Evolutionary conservation across 2,113 vertebrate genomes (phyloP), one percentile per base, ranked within the genome.

Genomic region (Perca schrenkii): DNA sequence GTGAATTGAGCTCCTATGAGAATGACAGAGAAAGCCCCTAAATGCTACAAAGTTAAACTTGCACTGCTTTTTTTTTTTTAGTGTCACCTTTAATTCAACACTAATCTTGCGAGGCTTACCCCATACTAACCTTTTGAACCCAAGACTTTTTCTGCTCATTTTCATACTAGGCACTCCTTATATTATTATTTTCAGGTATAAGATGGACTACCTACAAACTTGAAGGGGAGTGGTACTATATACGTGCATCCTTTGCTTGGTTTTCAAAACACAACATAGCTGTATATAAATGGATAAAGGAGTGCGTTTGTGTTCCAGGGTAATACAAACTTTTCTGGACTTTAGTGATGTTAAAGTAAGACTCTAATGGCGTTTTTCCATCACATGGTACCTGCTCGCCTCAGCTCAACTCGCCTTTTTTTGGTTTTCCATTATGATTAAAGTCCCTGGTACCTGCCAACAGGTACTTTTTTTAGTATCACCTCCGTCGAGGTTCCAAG

Each of bases 41-140:
- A 79, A 63, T 64, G 72, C 56, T 74, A 25, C 72, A 60, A 63
- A 78, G 74, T 52, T 52, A 54, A 79, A 60, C 31, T 72, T 88
- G 40, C 13, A 8, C 34, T 6, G 40, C 40, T 11, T 11, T 43
- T 11, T 2, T 2, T 25, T 25, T 28, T 28, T 10, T 40, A 10
- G 10, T 10, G 4, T 67, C 25, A 36, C 63, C 50, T 52, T n/a
- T 40, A 53, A 72, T 46, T 58, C 69, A 34, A 17, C 57, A 52
- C 19, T 8, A 34, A 4, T 36, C 7, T 15, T 43, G 19, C 14
- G 25, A 22, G 17, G 19, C 36, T 63, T 17, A 54, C 4, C n/a
- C 12, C 11, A 40, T 8, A 17, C 46, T 31, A 8, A 54, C 6
- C 21, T 65, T 43, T 31, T 50, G 34, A 47, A 16, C 8, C 10